These are phyloP conservation scores for Nicator chloris DNA, from an alignment of 2,113 vertebrate genomes.

Conservation along the genomic window DNA sequence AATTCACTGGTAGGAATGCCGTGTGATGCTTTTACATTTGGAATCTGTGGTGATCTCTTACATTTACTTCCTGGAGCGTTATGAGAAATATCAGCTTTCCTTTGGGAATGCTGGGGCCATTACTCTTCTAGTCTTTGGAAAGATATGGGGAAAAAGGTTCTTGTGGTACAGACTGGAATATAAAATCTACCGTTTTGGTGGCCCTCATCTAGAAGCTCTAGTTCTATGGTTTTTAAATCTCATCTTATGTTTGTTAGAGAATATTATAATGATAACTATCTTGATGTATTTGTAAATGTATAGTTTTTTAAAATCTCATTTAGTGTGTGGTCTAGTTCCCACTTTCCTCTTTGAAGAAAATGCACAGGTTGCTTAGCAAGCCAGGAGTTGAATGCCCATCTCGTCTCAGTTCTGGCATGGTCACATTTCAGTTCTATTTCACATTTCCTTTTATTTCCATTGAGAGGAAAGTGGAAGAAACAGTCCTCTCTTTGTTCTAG, in stretches of 20 bases:
- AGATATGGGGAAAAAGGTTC: not conserved
- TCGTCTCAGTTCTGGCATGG: not conserved
- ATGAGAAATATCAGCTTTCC: not conserved
- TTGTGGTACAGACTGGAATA: not conserved
- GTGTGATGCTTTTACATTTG: not conserved
- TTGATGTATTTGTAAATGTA: not conserved
- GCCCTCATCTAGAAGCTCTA: not conserved
- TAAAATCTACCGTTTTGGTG: not conserved
- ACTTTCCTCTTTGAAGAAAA: not conserved
- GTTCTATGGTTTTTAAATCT: not conserved
- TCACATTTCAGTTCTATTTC: not conserved
- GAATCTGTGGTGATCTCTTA: not conserved
- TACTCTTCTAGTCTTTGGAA: not conserved
- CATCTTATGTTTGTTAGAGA: not conserved
- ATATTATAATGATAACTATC: not conserved
- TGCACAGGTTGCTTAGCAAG: not conserved
- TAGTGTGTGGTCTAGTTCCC: not conserved
- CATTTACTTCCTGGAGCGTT: not conserved
- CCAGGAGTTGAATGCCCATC: not conserved
- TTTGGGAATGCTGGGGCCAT: not conserved
- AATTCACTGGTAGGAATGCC: not conserved
- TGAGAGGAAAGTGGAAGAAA: not conserved
- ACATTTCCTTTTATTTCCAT: not conserved
- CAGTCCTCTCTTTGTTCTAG: not conserved
- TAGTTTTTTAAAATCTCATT: not conserved